These are phyloP conservation scores for Istiophorus platypterus DNA, from an alignment of 2,113 vertebrate species.

Conservation along the genomic window DNA sequence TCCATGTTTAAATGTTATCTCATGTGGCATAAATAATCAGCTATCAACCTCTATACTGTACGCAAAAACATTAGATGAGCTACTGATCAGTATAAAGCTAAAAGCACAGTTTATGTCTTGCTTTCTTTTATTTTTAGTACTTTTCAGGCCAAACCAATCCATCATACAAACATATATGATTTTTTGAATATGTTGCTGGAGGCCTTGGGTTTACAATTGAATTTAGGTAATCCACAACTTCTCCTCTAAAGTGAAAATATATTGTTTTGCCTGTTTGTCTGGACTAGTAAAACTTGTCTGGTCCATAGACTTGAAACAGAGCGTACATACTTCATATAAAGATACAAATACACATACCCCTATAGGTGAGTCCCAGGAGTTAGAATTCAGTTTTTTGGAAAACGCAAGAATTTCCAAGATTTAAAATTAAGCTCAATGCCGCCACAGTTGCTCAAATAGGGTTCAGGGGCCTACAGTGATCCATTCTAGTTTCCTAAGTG, in stretches of 20 bases:
- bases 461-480: conserved; percentile 23
- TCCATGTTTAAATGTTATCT: not conserved
- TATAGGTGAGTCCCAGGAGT: not conserved
- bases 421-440: not conserved
- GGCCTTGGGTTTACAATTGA: too few relatives aligned
- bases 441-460: not conserved
- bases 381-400: not conserved
- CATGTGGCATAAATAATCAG: not conserved
- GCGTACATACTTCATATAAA: too few relatives aligned
- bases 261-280: too few relatives aligned
- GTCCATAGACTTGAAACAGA: too few relatives aligned
- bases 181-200: too few relatives aligned
- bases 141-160: too few relatives aligned
- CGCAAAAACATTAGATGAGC: not conserved
- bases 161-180: too few relatives aligned
- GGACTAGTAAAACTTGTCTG: too few relatives aligned
- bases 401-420: not conserved
- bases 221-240: too few relatives aligned
- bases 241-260: too few relatives aligned
- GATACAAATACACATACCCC: too few relatives aligned
- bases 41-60: not conserved
- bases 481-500: not conserved
- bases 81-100: not conserved
- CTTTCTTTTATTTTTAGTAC: not conserved
- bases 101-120: not conserved